These are phyloP conservation scores for Tauraco erythrolophus DNA, from an alignment of 2,113 vertebrate genomes.

Conservation along the genomic window DNA sequence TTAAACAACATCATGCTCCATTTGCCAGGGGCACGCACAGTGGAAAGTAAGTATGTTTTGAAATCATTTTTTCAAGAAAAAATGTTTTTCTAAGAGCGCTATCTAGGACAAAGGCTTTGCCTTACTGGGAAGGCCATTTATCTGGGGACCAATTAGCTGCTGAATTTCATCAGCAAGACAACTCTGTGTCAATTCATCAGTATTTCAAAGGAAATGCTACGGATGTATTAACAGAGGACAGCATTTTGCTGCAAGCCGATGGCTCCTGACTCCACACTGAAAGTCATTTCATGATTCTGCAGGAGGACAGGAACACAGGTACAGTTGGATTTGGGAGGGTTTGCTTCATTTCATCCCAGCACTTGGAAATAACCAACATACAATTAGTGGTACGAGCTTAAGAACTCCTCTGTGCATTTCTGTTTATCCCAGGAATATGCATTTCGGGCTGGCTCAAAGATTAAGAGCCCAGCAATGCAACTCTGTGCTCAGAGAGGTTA, in stretches of 20 bases:
- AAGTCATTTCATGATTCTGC: not conserved
- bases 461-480: not conserved
- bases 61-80: not conserved
- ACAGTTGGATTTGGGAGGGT: not conserved
- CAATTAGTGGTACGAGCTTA: not conserved
- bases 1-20: not conserved
- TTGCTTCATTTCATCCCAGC: not conserved
- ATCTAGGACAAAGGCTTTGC: not conserved
- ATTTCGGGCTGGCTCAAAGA: not conserved
- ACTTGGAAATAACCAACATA: not conserved
- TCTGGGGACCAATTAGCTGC: not conserved
- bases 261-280: not conserved
- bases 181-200: fast-evolving
- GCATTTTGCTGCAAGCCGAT: not conserved
- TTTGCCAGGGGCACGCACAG: not conserved
- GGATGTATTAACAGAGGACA: not conserved
- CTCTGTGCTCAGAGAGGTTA: not conserved
- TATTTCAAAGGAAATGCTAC: not conserved
- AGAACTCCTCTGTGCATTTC: not conserved
- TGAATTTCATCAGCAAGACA: not conserved
- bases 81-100: not conserved
- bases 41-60: not conserved
- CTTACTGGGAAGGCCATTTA: not conserved
- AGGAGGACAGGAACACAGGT: not conserved
- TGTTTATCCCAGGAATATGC: not conserved